Evolutionary conservation across 2,113 vertebrate species (phyloP).

Genomic region (Pluvialis apricaria): DNA sequence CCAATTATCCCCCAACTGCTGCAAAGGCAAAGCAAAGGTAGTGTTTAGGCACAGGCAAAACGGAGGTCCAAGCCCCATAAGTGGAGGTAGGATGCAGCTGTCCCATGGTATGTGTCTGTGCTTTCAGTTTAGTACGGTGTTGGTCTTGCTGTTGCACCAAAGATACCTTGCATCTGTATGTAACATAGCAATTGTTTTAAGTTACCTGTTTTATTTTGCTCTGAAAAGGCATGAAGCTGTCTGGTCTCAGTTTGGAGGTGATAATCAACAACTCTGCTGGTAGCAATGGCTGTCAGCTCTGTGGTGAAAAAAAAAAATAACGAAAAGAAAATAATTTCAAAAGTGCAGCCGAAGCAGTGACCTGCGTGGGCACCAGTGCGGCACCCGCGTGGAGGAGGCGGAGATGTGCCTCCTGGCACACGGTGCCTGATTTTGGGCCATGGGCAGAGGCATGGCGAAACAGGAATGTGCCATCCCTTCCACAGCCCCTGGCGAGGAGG

Average conservation of each 20-base stretch:
- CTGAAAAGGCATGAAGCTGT: background rate
- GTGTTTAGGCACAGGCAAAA: background rate
- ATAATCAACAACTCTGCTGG: background rate
- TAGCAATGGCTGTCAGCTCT: background rate
- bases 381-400: rapidly evolving
- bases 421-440: background rate
- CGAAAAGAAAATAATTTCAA: background rate
- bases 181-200: background rate
- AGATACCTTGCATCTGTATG: background rate
- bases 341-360: background rate
- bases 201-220: background rate
- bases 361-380: background rate
- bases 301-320: rapidly evolving
- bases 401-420: background rate
- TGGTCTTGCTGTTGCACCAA: background rate
- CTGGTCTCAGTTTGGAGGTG: background rate
- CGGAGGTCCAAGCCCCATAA: background rate
- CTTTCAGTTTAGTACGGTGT: background rate
- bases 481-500: background rate
- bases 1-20: background rate
- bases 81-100: background rate
- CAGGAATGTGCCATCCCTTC: background rate
- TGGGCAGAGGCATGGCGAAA: rapidly evolving
- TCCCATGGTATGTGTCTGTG: background rate
- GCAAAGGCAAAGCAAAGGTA: background rate